Evolutionary conservation across 1,140 invertebrate species (phyloP), one percentile per base, ranked within the genome.

Genomic region (Bombus consobrinus): DNA sequence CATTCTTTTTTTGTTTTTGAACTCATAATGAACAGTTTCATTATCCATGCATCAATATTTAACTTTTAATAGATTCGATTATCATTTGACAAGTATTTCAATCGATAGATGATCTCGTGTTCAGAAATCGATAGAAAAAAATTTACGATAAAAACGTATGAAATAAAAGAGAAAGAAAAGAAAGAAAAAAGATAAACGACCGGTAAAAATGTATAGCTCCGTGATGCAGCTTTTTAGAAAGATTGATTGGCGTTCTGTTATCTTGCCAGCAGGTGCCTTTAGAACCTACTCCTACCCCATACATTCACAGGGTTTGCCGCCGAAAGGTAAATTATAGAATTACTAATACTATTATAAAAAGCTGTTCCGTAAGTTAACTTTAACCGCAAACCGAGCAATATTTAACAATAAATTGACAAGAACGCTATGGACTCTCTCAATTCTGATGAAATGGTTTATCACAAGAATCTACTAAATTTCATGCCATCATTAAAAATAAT

Each of bases 241-340:
- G 87, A 94, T 91, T 93, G 88, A 94, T 94, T 93, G 89, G 93
- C 91, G 88, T 92, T 94, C 89, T 94, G 83, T 94, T 94, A 90
- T 94, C 93, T 93, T 94, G 93, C 92, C 93, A 90, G 93, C 94
- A 95, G 94, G 94, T 95, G 88, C 92, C 93, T 92, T 94, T 95
- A 93, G 93, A 94, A 90, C 90, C 93, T 82, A 94, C 92, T 93
- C 91, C 91, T 93, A 91, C 93, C 92, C 92, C 90, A 94, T 93
- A 92, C 92, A 94, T 94, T 94, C 93, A 92, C 91, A 94, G 87
- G 93, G 92, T 94, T 91, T 91, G 91, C 92, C 89, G 90, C 88
- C 84, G 87, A 91, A 94, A 95, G 94, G 94, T 95, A 94, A 95
- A 93, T 94, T 89, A 93, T 92, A 91, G 90, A 92, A 89, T 76